These are phyloP conservation scores for Hystrix cristata DNA, from an alignment of 2,113 vertebrate species.

Conservation along the genomic window DNA sequence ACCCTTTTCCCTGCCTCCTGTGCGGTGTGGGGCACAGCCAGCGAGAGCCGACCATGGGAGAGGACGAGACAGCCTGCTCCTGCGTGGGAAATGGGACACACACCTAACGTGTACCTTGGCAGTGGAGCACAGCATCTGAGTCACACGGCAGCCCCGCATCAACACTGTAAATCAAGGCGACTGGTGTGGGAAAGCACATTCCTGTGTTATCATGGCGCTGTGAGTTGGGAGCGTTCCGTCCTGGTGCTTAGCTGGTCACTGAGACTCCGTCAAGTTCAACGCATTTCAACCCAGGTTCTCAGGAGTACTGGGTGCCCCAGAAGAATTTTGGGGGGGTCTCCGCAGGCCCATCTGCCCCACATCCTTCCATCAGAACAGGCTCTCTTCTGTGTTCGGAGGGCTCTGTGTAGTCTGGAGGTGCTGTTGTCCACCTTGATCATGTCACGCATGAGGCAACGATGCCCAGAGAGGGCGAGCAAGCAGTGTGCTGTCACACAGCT, in stretches of 20 bases:
- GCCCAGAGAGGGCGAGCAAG: neutral
- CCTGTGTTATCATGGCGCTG: slow-evolving; percentile 51
- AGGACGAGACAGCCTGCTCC: neutral
- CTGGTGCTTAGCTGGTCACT: neutral
- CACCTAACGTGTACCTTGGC: slow-evolving; percentile 73
- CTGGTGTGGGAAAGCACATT: slow-evolving; percentile 74
- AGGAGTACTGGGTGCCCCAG: neutral
- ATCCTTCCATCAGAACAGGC: neutral
- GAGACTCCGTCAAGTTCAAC: neutral
- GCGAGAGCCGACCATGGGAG: neutral
- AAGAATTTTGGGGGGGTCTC: neutral
- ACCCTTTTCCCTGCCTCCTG: neutral
- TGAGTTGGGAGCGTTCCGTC: slow-evolving; percentile 36
- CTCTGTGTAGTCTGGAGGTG: neutral
- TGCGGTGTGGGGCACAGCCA: neutral
- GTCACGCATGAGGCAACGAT: neutral
- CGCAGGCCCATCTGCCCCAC: neutral
- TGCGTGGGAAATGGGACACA: slow-evolving; percentile 69
- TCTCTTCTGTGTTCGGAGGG: neutral
- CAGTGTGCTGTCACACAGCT: neutral
- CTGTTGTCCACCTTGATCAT: neutral
- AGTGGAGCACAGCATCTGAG: slow-evolving; percentile 74
- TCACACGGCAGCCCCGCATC: slow-evolving; percentile 66
- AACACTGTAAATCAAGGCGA: slow-evolving; percentile 77
- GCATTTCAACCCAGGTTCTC: neutral